Conservation (phyloP, 1,140 invertebrate genomes). For the Berghia stephanieae region DNA sequence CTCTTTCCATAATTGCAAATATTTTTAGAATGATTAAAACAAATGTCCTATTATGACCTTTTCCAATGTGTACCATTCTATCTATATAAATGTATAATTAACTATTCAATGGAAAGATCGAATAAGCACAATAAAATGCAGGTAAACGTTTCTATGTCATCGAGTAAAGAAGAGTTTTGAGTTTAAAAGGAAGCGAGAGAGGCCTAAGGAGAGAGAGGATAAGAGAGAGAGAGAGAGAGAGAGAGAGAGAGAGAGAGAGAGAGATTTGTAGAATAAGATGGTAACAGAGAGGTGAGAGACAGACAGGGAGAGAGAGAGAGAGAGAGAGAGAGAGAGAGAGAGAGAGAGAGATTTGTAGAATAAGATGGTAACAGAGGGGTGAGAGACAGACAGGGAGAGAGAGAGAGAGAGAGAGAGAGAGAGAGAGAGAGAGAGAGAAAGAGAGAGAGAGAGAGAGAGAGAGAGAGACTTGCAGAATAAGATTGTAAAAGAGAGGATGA, state of each 20-base stretch:
- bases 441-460: not conserved
- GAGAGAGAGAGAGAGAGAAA: not conserved
- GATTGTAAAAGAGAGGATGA: not conserved
- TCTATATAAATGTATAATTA: not conserved
- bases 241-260: not conserved
- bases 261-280: not conserved
- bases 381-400: not conserved
- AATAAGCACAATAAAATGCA: not conserved
- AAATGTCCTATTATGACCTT: not conserved
- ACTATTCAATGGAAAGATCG: not conserved
- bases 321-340: not conserved
- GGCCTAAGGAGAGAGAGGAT: conserved; percentile 10
- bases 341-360: not conserved
- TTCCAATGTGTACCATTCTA: not conserved
- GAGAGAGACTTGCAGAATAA: not conserved
- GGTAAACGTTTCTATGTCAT: not conserved
- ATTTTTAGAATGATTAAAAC: not conserved
- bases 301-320: not conserved
- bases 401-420: not conserved
- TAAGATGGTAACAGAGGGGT: not conserved
- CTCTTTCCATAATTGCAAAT: not conserved
- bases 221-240: conserved; percentile 10
- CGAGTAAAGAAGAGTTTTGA: not conserved
- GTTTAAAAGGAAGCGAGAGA: conserved; percentile 9
- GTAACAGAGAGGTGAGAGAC: not conserved